Conservation (phyloP, 2,113 vertebrate species). For the Burhinus oedicnemus region DNA sequence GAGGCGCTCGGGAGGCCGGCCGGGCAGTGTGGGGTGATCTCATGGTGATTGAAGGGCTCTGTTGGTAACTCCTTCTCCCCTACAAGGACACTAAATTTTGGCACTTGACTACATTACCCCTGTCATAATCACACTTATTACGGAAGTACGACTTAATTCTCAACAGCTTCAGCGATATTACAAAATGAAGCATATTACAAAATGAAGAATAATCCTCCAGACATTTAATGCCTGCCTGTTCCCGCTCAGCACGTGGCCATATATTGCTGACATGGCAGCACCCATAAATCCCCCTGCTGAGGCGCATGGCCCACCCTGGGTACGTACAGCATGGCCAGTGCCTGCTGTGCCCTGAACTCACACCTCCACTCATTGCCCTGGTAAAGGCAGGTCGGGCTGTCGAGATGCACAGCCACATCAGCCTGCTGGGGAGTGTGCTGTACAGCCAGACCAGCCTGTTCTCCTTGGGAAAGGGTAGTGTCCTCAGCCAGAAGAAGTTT, state of each 20-base stretch:
- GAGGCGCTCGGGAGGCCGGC: rapidly evolving
- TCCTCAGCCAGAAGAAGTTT: background rate
- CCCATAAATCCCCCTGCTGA: rapidly evolving
- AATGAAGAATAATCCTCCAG: background rate
- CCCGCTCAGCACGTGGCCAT: background rate
- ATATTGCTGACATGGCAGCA: rapidly evolving
- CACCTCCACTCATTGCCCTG: background rate
- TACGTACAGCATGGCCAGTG: rapidly evolving
- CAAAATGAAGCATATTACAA: background rate
- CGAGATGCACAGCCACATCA: rapidly evolving
- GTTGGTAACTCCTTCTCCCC: background rate
- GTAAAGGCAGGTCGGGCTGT: background rate
- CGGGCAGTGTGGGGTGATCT: background rate
- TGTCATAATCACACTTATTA: background rate
- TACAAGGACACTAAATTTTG: background rate
- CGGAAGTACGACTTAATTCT: background rate
- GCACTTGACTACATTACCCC: background rate
- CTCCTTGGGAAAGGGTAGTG: background rate
- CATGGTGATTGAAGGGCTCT: background rate
- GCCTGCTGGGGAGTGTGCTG: rapidly evolving
- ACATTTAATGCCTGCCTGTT: background rate
- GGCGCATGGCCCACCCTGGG: rapidly evolving
- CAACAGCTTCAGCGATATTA: background rate
- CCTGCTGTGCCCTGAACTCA: rapidly evolving
- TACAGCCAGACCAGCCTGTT: background rate